These are phyloP conservation scores for Magallana nippona DNA, from an alignment of 2,888 invertebrate species.

Conservation along the genomic window DNA sequence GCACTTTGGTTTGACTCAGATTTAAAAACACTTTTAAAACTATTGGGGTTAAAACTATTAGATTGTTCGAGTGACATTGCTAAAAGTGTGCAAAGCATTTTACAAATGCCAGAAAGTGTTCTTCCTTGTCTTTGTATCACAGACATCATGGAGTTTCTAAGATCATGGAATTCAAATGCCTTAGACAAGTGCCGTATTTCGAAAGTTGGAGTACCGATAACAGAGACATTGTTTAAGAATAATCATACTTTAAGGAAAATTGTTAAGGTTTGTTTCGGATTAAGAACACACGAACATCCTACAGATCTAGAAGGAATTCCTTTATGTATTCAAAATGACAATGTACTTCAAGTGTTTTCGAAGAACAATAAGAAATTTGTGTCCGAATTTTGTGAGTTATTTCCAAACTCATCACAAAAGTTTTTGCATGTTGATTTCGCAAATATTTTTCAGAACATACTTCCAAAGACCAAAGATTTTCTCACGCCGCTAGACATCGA, in stretches of 20 bases:
- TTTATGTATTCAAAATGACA: slow-evolving; percentile 39
- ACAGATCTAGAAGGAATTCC: slow-evolving; percentile 39
- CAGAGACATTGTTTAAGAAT: neutral
- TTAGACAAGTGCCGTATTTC: slow-evolving; percentile 37
- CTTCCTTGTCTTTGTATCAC: neutral
- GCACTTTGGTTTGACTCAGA: neutral
- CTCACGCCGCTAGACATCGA: neutral
- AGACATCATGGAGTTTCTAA: slow-evolving; percentile 39
- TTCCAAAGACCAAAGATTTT: neutral
- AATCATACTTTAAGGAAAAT: neutral
- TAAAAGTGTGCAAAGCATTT: neutral
- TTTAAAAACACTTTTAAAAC: slow-evolving; percentile 7
- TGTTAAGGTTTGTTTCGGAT: slow-evolving; percentile 12
- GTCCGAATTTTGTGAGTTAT: slow-evolving; percentile 27
- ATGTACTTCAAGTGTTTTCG: slow-evolving; percentile 27
- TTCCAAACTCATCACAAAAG: neutral
- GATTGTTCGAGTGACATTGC: slow-evolving; percentile 28
- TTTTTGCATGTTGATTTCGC: slow-evolving; percentile 37
- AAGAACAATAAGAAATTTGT: slow-evolving; percentile 9
- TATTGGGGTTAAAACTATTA: slow-evolving; percentile 42
- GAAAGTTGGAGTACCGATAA: neutral
- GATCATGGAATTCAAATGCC: neutral
- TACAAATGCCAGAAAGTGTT: neutral
- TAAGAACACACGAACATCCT: neutral
- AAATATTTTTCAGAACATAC: neutral